Evolutionary conservation across 2,113 vertebrate species (phyloP).

Genomic region (Xenopus laevis): DNA sequence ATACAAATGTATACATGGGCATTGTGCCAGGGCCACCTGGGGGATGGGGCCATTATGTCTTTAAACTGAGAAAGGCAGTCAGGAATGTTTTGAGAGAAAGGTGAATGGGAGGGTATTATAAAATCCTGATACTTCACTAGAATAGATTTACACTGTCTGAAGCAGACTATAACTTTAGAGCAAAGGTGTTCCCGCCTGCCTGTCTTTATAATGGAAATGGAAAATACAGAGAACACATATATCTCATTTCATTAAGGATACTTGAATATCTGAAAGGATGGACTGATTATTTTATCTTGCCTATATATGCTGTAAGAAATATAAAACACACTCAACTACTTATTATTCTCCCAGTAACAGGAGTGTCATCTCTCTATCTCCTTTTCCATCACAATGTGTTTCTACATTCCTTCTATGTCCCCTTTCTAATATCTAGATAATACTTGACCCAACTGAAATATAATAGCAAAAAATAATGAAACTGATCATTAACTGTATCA

Average conservation of each 20-base stretch:
- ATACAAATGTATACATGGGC: constrained; percentile 81
- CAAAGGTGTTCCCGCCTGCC: constrained; percentile 68
- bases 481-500: no score
- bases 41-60: constrained; percentile 65
- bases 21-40: constrained; percentile 72
- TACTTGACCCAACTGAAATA: no score
- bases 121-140: constrained; percentile 55
- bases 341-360: no score
- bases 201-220: constrained; percentile 61
- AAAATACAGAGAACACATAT: constrained; percentile 66
- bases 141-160: constrained; percentile 63
- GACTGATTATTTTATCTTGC: constrained; percentile 47
- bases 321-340: no score
- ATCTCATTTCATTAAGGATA: constrained; percentile 72
- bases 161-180: constrained; percentile 61
- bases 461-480: no score
- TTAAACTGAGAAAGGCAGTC: constrained; percentile 70
- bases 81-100: constrained; percentile 73
- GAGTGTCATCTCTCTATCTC: no score
- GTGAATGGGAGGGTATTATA: constrained; percentile 59
- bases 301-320: no score
- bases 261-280: constrained; percentile 50
- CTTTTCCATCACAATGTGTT: no score
- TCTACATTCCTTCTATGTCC: no score
- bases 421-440: no score